A percentile compares a stretch with the other conserved stretches of the same genome.
Conservation (phyloP, 2,888 invertebrate genomes). For the Tenthredo livida region DNA sequence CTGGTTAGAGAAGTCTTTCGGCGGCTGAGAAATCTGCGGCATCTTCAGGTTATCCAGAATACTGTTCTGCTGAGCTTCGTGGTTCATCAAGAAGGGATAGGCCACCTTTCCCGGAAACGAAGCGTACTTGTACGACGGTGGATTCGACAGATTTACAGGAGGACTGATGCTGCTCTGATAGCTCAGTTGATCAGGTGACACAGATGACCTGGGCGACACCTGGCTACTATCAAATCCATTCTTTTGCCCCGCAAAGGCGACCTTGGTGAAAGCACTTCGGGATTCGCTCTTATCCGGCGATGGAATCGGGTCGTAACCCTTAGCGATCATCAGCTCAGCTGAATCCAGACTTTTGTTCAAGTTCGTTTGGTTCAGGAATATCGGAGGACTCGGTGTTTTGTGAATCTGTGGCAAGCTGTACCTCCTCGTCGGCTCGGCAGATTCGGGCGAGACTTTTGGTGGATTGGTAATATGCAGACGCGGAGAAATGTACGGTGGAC, state of each 20-base stretch:
- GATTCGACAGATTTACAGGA: slow-evolving; percentile 82
- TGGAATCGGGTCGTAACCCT: slow-evolving; percentile 66
- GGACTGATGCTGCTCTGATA: slow-evolving; percentile 91
- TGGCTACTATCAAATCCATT: slow-evolving; percentile 71
- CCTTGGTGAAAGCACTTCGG: slow-evolving; percentile 93
- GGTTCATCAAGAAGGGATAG: slow-evolving; percentile 73
- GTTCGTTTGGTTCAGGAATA: slow-evolving; percentile 55
- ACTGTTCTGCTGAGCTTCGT: slow-evolving; percentile 62
- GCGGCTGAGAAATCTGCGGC: slow-evolving; percentile 69
- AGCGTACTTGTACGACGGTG: slow-evolving; percentile 76
- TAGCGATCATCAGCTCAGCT: slow-evolving; percentile 55
- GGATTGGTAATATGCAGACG: slow-evolving; percentile 77
- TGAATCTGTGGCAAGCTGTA: slow-evolving; percentile 61
- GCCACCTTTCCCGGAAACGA: slow-evolving; percentile 72
- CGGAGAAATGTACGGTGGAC: slow-evolving; percentile 80
- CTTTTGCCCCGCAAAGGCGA: slow-evolving; percentile 78
- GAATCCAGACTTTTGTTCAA: slow-evolving; percentile 47
- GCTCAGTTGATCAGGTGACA: slow-evolving; percentile 88
- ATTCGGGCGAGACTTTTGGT: slow-evolving; percentile 80
- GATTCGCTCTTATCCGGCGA: slow-evolving; percentile 64
- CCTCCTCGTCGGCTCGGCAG: slow-evolving; percentile 63
- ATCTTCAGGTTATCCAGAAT: slow-evolving; percentile 74
- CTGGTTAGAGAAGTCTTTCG: slow-evolving; percentile 60
- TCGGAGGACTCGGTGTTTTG: slow-evolving; percentile 72
- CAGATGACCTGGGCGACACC: slow-evolving; percentile 85